Conservation (phyloP, 1,140 invertebrate genomes). For the Centruroides sculpturatus region DNA sequence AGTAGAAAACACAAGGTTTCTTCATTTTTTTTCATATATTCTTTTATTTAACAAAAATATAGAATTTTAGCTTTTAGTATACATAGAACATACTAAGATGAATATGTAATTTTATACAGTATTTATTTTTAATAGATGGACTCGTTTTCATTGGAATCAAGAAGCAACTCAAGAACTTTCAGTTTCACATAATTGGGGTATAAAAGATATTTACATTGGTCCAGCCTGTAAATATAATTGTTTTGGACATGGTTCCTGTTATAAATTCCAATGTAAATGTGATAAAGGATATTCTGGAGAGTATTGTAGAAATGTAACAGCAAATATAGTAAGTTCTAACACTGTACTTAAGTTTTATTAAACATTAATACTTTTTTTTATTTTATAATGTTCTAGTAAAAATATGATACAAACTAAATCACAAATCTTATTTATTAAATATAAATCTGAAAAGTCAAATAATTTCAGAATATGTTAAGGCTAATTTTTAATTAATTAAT, state of each 20-base stretch:
- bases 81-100: too few relatives aligned
- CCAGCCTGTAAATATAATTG: slow-evolving; percentile 10
- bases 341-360: not conserved
- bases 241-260: slow-evolving; percentile 9
- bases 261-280: slow-evolving; percentile 3
- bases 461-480: too few relatives aligned
- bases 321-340: slow-evolving; percentile 4
- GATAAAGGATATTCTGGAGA: slow-evolving; percentile 11
- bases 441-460: too few relatives aligned
- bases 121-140: slow-evolving; percentile 5
- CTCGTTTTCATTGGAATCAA: slow-evolving; percentile 12
- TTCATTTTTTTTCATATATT: too few relatives aligned
- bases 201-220: slow-evolving; percentile 11
- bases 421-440: too few relatives aligned
- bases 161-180: slow-evolving; percentile 5
- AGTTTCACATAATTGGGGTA: slow-evolving; percentile 7
- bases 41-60: too few relatives aligned
- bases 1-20: too few relatives aligned
- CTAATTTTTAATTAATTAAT: too few relatives aligned
- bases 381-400: too few relatives aligned
- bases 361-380: not conserved
- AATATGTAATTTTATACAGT: too few relatives aligned
- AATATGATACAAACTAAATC: too few relatives aligned
- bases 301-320: not conserved
- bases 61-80: too few relatives aligned